phyloP scores from a whole-genome alignment of 2,113 vertebrate species.

The Turnix velox region DNA sequence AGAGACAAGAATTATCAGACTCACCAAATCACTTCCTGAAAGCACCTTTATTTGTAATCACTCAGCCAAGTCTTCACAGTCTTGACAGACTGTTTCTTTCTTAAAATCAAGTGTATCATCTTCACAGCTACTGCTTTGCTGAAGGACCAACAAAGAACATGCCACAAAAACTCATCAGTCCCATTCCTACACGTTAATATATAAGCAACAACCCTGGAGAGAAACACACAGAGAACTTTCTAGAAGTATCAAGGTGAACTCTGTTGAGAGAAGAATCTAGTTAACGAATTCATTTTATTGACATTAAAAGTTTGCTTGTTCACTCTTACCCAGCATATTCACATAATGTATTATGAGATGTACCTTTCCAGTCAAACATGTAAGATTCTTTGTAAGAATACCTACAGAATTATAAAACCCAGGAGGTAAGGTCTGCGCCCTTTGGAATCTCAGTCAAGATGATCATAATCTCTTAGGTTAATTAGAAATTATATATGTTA shows the following conservation, averaged over 20 bases:
- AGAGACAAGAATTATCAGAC: neutral
- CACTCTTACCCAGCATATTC: neutral
- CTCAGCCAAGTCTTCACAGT: neutral
- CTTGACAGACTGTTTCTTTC: neutral
- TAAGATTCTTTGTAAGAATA: neutral
- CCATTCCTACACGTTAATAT: fast-evolving
- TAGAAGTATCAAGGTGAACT: neutral
- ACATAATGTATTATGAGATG: neutral
- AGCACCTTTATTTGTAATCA: neutral
- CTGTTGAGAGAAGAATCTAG: neutral
- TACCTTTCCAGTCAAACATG: neutral
- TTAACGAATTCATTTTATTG: neutral
- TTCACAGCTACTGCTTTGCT: neutral
- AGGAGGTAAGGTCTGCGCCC: neutral
- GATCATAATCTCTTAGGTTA: neutral
- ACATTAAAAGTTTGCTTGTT: neutral
- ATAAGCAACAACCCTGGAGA: neutral
- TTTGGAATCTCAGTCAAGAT: neutral
- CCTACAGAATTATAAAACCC: neutral
- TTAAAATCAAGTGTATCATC: neutral
- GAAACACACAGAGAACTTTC: neutral
- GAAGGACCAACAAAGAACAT: neutral
- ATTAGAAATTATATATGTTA: constrained; percentile 33
- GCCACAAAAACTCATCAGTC: neutral
- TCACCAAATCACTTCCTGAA: neutral